These are phyloP conservation scores for Ailurus styani DNA, from an alignment of 2,113 vertebrate species.

Conservation along the genomic window DNA sequence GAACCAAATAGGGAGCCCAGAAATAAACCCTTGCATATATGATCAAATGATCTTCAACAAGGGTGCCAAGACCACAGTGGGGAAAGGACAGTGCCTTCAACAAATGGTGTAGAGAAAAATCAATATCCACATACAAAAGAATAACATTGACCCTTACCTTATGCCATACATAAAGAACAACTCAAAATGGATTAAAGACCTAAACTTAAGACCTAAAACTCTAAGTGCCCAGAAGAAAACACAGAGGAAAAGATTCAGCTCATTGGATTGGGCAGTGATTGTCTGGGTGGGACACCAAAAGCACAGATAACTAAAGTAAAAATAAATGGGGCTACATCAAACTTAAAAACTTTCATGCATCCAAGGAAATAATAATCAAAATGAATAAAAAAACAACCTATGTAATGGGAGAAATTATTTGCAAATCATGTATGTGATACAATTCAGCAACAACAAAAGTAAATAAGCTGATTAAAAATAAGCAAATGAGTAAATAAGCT, in stretches of 20 bases:
- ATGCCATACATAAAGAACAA: neutral
- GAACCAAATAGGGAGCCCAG: neutral
- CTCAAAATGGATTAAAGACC: neutral
- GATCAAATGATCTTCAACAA: neutral
- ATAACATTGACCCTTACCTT: neutral
- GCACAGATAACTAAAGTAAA: neutral
- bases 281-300: neutral
- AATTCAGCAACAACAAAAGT: neutral
- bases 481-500: neutral
- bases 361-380: neutral
- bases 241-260: neutral
- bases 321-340: neutral
- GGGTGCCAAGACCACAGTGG: neutral
- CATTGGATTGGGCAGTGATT: neutral
- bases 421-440: neutral
- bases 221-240: neutral
- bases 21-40: neutral
- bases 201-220: neutral
- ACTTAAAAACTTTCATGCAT: neutral
- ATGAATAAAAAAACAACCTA: neutral
- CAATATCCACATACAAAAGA: neutral
- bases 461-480: neutral
- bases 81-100: neutral
- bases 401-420: neutral
- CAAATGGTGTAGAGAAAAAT: neutral